Percentiles rank a stretch among this genome's conserved stretches.
phyloP scores from a whole-genome alignment of 2,797 vertebrate genomes.

The Hippoglossus hippoglossus region DNA sequence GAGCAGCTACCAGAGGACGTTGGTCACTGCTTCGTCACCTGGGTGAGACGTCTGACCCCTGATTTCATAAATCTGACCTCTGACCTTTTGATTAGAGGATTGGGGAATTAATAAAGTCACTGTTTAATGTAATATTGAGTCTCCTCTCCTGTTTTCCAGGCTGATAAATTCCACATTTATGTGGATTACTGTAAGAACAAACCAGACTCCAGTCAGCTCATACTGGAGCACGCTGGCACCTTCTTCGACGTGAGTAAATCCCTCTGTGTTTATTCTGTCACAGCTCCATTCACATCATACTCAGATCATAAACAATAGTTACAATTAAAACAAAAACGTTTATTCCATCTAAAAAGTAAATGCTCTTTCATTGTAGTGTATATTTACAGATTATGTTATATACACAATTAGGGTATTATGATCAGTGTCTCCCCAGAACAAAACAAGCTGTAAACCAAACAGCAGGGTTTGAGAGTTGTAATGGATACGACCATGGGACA shows the following conservation, averaged over 20 bases:
- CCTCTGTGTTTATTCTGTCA: not conserved
- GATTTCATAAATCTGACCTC: no score
- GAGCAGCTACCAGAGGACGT: conserved; percentile 98
- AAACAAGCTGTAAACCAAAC: no score
- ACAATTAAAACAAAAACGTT: not conserved
- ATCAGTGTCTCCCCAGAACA: no score
- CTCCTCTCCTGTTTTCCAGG: conserved; percentile 82
- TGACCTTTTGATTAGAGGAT: no score
- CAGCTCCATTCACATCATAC: no score
- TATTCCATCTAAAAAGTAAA: no score
- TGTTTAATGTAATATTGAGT: not conserved
- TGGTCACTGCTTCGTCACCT: conserved; percentile 98
- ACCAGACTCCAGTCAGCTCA: conserved; percentile 97
- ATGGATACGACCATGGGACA: no score
- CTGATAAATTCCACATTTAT: conserved; percentile 99
- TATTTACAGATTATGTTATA: no score
- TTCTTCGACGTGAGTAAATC: conserved; percentile 95
- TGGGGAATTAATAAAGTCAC: not conserved
- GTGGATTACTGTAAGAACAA: conserved; percentile 99
- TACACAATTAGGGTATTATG: no score
- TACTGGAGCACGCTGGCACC: conserved; percentile 94
- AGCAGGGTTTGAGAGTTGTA: no score
- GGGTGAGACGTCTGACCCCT: conserved; percentile 85
- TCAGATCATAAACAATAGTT: no score
- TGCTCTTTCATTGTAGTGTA: no score